Conservation (phyloP, 2,888 invertebrate species). For the Ptychoptera contaminata region DNA sequence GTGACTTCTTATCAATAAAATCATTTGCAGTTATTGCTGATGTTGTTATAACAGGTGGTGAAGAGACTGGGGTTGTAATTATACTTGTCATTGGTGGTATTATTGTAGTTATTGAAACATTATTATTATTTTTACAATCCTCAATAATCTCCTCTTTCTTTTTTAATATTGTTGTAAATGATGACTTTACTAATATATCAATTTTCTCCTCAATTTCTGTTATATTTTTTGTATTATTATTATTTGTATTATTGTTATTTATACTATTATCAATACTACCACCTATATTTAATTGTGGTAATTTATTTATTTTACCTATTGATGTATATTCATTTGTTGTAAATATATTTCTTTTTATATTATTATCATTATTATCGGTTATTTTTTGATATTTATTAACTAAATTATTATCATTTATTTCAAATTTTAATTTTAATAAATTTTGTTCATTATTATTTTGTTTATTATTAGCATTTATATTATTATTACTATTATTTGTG, state of each 20-base stretch:
- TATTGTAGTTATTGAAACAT: constrained; percentile 8
- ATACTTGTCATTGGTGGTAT: constrained; percentile 8
- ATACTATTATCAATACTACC: background rate
- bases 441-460: constrained; percentile 2
- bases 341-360: constrained; percentile 17
- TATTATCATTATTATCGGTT: constrained; percentile 9
- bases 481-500: background rate
- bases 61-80: constrained; percentile 6
- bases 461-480: constrained; percentile 3
- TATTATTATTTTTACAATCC: background rate
- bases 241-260: background rate
- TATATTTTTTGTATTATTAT: constrained; percentile 16
- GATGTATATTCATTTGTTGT: constrained; percentile 11
- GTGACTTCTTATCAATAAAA: background rate
- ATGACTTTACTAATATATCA: constrained; percentile 25
- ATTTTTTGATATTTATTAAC: constrained; percentile 11
- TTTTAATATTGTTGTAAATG: constrained; percentile 24
- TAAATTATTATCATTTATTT: constrained; percentile 27
- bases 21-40: background rate
- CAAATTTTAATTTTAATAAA: constrained; percentile 14
- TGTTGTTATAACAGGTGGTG: background rate
- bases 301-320: background rate
- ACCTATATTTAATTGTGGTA: background rate
- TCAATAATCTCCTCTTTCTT: constrained; percentile 6
- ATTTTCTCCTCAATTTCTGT: constrained; percentile 27